Conservation (phyloP, 2,797 vertebrate species). For the Peromyscus eremicus region DNA sequence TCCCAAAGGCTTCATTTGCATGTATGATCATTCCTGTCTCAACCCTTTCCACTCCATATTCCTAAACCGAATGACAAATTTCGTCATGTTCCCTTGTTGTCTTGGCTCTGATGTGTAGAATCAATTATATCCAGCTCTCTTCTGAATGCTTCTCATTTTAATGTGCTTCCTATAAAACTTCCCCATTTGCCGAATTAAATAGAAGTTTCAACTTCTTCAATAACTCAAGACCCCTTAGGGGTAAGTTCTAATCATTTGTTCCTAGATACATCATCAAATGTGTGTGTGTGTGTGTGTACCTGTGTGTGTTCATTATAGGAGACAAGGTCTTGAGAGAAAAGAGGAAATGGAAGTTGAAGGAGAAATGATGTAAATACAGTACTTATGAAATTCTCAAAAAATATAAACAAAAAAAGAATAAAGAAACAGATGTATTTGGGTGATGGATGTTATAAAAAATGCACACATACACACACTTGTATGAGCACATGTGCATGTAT, state of each 20-base stretch:
- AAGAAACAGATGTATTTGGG: background rate
- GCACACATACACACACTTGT: background rate
- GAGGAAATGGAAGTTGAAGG: background rate
- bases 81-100: slow-evolving; percentile 60
- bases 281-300: background rate
- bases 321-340: background rate
- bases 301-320: background rate
- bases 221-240: background rate
- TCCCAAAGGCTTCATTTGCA: slow-evolving; percentile 72
- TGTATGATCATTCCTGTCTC: slow-evolving; percentile 67
- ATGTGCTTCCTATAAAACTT: slow-evolving; percentile 67
- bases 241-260: background rate
- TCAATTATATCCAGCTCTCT: slow-evolving; percentile 27
- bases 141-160: slow-evolving; percentile 56
- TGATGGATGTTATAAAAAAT: slow-evolving; percentile 22
- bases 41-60: background rate
- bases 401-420: background rate
- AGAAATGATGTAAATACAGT: background rate
- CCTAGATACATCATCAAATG: background rate
- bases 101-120: slow-evolving; percentile 54
- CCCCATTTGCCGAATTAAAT: slow-evolving; percentile 54
- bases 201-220: slow-evolving; percentile 45
- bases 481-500: background rate
- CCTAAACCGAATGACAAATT: slow-evolving; percentile 11
- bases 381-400: background rate